Conservation (phyloP, 2,113 vertebrate genomes). For the Paradisaea rubra region DNA sequence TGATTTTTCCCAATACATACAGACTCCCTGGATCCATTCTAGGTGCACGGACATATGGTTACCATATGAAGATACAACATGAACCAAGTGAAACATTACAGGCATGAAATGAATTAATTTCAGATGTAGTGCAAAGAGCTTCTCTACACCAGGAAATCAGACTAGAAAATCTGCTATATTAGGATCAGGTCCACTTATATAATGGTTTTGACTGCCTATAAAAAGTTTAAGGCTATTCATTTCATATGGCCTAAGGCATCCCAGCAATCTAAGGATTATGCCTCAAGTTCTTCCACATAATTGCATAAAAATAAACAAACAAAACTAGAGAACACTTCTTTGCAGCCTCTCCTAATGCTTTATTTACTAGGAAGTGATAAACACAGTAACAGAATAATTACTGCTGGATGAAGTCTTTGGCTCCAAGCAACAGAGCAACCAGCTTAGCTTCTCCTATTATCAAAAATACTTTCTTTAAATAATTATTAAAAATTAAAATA, state of each 20-base stretch:
- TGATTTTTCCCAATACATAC: background rate
- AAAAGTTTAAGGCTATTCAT: background rate
- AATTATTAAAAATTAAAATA: background rate
- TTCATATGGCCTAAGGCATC: background rate
- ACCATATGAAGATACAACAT: background rate
- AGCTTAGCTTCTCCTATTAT: background rate
- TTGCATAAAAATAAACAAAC: background rate
- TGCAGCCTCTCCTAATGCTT: background rate
- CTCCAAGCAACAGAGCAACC: background rate
- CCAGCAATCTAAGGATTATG: background rate
- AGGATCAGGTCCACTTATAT: background rate
- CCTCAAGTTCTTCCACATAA: background rate
- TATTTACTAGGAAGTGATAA: background rate
- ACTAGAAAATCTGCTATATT: background rate
- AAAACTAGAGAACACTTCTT: background rate
- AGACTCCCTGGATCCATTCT: background rate
- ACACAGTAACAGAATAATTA: background rate
- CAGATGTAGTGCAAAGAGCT: background rate
- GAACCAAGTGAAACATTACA: background rate
- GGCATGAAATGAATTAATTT: background rate
- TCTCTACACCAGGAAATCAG: background rate
- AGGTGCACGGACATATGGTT: background rate
- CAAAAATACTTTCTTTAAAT: background rate
- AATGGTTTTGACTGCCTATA: background rate
- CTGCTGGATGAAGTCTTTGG: background rate